phyloP scores from a whole-genome alignment of 2,888 invertebrate species.

The Tipula unca region DNA sequence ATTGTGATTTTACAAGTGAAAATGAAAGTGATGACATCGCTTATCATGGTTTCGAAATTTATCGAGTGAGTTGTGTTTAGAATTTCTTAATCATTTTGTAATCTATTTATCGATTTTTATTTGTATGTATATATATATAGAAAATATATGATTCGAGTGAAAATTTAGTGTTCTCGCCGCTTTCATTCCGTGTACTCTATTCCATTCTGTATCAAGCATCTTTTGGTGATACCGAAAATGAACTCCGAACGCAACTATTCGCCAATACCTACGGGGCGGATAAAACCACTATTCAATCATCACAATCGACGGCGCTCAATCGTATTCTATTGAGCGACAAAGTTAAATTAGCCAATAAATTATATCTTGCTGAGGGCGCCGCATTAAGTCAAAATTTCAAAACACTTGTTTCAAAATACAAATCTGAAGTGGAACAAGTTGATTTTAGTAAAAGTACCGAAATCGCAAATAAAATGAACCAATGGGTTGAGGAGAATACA shows the following conservation, averaged over 20 bases:
- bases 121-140: neutral
- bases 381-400: neutral
- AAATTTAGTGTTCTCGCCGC: neutral
- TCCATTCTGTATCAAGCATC: neutral
- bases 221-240: neutral
- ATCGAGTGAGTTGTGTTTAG: neutral
- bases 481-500: slow-evolving; percentile 14
- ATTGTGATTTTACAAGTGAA: neutral
- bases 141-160: neutral
- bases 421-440: slow-evolving; percentile 8
- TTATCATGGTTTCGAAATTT: neutral
- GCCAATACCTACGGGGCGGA: neutral
- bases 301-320: neutral
- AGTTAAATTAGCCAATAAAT: neutral
- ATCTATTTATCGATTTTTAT: neutral
- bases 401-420: neutral
- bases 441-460: neutral
- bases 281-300: neutral
- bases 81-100: neutral
- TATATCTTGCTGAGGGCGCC: neutral
- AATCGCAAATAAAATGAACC: neutral
- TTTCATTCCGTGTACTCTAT: neutral
- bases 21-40: neutral
- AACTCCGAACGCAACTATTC: neutral
- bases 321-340: neutral